Conservation (phyloP, 2,888 invertebrate genomes). For the Limenitis camilla region DNA sequence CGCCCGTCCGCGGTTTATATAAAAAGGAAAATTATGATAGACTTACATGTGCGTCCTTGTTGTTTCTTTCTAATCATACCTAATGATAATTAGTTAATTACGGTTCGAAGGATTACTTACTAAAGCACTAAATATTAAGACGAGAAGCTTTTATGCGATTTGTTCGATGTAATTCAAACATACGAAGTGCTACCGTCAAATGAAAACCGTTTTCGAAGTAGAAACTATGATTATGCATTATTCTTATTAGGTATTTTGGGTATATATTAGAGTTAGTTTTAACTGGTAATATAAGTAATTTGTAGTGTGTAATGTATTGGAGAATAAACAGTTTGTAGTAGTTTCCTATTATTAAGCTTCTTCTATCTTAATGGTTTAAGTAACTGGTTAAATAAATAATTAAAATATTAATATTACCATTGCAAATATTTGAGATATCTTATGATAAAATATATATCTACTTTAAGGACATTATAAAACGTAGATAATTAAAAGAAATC, state of each 20-base stretch:
- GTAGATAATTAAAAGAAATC: slow-evolving; percentile 77
- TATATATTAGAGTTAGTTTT: slow-evolving; percentile 74
- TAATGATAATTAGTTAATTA: slow-evolving; percentile 77
- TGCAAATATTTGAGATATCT: slow-evolving; percentile 76
- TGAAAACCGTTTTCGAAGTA: slow-evolving; percentile 68
- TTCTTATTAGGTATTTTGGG: slow-evolving; percentile 75
- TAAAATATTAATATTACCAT: slow-evolving; percentile 73
- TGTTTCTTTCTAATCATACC: slow-evolving; percentile 58
- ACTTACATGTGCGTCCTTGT: slow-evolving; percentile 69
- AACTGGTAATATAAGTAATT: slow-evolving; percentile 70
- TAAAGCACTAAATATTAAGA: slow-evolving; percentile 67
- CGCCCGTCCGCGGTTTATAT: slow-evolving; percentile 61
- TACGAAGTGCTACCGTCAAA: slow-evolving; percentile 61
- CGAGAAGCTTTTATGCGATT: slow-evolving; percentile 68
- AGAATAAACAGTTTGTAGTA: slow-evolving; percentile 72
- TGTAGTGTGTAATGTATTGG: slow-evolving; percentile 73
- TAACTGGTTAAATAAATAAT: slow-evolving; percentile 72
- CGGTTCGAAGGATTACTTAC: slow-evolving; percentile 74
- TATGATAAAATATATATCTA: slow-evolving; percentile 76
- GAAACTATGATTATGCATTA: slow-evolving; percentile 72
- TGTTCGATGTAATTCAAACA: slow-evolving; percentile 59
- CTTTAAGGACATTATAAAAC: slow-evolving; percentile 76
- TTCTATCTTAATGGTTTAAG: slow-evolving; percentile 74
- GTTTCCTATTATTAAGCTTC: slow-evolving; percentile 75
- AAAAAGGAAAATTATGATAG: slow-evolving; percentile 75